Percentiles rank a stretch among this genome's conserved stretches.
These are phyloP conservation scores for Mythimna impura DNA, from an alignment of 2,888 invertebrate genomes.

Conservation along the genomic window DNA sequence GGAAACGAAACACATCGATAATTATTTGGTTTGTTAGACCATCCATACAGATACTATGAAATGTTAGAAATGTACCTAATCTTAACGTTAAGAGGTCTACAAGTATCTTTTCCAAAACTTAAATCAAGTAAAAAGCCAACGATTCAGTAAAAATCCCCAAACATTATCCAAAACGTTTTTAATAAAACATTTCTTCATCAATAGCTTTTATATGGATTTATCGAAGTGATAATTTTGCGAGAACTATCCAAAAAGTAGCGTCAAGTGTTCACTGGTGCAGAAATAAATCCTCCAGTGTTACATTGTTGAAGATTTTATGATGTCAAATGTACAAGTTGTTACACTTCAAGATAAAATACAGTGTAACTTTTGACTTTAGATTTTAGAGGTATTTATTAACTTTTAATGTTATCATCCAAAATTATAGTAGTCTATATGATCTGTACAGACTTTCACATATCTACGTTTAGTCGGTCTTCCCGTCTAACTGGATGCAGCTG, in stretches of 20 bases:
- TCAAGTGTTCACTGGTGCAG: slow-evolving; percentile 35
- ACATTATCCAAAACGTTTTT: slow-evolving; percentile 9
- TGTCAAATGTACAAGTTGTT: slow-evolving; percentile 39
- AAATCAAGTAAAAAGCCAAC: background rate
- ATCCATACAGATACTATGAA: no score
- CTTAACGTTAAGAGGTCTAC: no score
- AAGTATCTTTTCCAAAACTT: no score
- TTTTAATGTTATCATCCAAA: background rate
- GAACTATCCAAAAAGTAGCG: slow-evolving; percentile 35
- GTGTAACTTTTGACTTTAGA: background rate
- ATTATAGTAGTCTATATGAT: background rate
- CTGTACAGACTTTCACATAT: no score
- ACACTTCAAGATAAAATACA: slow-evolving; percentile 38
- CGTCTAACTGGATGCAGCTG: no score
- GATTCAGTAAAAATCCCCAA: background rate
- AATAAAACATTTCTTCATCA: slow-evolving; percentile 22
- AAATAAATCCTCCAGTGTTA: slow-evolving; percentile 38
- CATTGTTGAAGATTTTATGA: slow-evolving; percentile 54
- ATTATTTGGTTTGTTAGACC: background rate
- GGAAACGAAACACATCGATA: background rate
- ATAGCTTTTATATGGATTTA: slow-evolving; percentile 42
- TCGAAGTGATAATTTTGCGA: slow-evolving; percentile 43
- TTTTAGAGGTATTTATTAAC: background rate
- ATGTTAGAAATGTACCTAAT: no score
- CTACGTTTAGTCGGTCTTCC: no score